Evolutionary conservation across 2,113 vertebrate species (phyloP).

Genomic region (Pelecanoides urinatrix): DNA sequence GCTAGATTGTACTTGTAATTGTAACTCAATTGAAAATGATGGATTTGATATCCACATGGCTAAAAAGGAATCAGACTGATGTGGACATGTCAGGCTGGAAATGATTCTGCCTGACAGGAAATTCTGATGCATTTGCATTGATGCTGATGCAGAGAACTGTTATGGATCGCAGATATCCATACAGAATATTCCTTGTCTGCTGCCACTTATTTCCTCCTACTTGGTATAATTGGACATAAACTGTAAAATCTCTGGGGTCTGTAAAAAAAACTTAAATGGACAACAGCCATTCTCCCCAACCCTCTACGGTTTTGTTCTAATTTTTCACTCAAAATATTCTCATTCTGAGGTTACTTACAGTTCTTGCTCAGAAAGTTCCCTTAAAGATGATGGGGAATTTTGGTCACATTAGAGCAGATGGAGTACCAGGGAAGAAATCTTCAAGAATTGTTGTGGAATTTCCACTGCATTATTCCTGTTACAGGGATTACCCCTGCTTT

Average conservation of each 20-base stretch:
- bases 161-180: background rate
- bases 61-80: background rate
- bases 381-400: background rate
- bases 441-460: background rate
- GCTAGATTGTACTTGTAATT: background rate
- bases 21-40: background rate
- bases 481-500: background rate
- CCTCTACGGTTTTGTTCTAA: background rate
- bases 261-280: background rate
- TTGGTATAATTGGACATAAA: background rate
- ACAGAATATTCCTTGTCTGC: background rate
- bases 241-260: background rate
- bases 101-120: background rate
- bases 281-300: background rate
- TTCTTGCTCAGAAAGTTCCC: background rate
- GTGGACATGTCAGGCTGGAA: background rate
- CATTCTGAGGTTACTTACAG: background rate
- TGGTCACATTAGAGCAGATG: rapidly evolving
- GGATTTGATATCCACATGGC: background rate
- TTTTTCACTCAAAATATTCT: background rate
- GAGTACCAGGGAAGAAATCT: background rate
- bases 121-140: background rate
- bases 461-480: background rate
- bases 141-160: background rate
- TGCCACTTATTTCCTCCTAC: background rate